These are phyloP conservation scores for Aphyosemion australe DNA, from an alignment of 2,113 vertebrate genomes.

Conservation along the genomic window DNA sequence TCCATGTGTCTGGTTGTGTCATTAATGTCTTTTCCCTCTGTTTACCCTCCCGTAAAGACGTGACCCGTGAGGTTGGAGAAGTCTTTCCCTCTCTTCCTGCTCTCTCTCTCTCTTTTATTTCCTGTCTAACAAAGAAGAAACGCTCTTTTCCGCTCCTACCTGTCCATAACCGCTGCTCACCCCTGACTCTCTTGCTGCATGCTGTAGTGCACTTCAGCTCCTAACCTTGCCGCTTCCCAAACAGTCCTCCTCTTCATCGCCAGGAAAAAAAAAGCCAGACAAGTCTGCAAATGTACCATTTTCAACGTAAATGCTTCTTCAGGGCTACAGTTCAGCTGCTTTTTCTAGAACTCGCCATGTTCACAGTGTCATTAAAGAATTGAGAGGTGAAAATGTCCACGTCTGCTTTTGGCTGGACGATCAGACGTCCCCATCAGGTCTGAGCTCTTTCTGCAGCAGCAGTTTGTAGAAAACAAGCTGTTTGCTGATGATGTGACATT, in stretches of 20 bases:
- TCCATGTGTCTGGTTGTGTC: slow-evolving; percentile 52
- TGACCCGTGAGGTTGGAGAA: slow-evolving; percentile 72
- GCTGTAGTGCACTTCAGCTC: slow-evolving; percentile 43
- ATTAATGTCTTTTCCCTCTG: slow-evolving; percentile 53
- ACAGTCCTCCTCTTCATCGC: slow-evolving; percentile 12
- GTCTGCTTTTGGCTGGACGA: too few species aligned
- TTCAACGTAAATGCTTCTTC: background rate
- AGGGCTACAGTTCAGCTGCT: background rate
- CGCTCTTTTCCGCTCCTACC: slow-evolving; percentile 10
- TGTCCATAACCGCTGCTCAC: slow-evolving; percentile 11
- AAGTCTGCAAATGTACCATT: slow-evolving; percentile 3
- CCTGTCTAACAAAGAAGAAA: slow-evolving; percentile 25
- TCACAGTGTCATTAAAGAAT: background rate
- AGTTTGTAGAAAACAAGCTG: too few species aligned
- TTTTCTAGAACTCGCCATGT: background rate
- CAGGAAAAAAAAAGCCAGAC: slow-evolving; percentile 6
- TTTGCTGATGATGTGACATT: too few species aligned
- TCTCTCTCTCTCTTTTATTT: slow-evolving; percentile 55
- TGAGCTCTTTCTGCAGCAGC: too few species aligned
- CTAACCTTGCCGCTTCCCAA: slow-evolving; percentile 19
- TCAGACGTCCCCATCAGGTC: too few species aligned
- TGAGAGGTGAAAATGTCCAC: background rate
- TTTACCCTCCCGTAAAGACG: slow-evolving; percentile 48
- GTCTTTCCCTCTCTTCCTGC: slow-evolving; percentile 55
- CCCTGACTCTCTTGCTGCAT: slow-evolving; percentile 48